phyloP scores from a whole-genome alignment of 2,888 invertebrate genomes.

The Adelphocoris suturalis region DNA sequence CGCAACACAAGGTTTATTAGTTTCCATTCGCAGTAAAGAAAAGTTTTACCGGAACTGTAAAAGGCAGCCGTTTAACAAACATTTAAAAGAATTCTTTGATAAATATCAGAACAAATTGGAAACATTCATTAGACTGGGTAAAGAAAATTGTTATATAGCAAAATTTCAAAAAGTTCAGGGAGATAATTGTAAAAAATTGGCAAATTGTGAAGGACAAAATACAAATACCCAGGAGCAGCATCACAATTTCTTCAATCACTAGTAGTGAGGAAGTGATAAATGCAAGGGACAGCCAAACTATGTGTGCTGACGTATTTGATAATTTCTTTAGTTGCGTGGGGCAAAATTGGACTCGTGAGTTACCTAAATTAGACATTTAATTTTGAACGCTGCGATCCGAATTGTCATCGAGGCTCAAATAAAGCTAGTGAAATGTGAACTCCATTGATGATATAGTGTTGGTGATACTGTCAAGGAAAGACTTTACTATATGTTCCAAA shows the following conservation, averaged over 20 bases:
- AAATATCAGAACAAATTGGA: neutral
- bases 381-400: too few species aligned
- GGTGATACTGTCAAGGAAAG: too few species aligned
- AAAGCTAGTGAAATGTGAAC: too few species aligned
- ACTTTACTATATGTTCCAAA: too few species aligned
- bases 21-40: neutral
- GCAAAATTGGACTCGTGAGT: neutral
- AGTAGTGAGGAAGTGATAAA: neutral
- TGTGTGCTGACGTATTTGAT: neutral
- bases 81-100: neutral
- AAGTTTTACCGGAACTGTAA: neutral
- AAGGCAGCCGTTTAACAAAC: neutral
- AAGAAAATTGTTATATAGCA: neutral
- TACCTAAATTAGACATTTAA: neutral
- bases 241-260: neutral
- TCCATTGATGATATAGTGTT: too few species aligned
- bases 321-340: neutral
- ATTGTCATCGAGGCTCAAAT: too few species aligned
- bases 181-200: neutral
- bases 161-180: slow-evolving; percentile 2
- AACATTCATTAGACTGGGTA: neutral
- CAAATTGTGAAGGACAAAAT: neutral
- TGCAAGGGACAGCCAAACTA: neutral
- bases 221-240: neutral
- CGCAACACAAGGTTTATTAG: neutral